Conservation (phyloP, 1,140 invertebrate species). For the Caenorhabditis inopinata region DNA sequence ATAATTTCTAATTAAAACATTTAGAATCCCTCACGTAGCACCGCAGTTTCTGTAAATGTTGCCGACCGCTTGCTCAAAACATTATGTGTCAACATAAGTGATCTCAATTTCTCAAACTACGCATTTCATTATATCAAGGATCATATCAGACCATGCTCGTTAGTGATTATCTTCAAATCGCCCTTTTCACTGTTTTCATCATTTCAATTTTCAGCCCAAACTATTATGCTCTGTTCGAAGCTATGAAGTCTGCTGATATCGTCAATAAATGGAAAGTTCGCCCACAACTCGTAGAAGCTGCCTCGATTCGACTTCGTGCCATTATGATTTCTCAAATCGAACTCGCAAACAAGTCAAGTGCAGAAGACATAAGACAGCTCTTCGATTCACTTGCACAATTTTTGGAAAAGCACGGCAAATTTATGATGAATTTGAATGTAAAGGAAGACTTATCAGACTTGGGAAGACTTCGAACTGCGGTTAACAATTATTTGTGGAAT, state of each 20-base stretch:
- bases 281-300: not conserved
- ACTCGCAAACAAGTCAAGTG: not conserved
- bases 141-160: not conserved
- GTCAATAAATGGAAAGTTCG: not conserved
- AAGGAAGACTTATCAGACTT: not conserved
- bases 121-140: not conserved
- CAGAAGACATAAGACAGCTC: not conserved
- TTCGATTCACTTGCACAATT: not conserved
- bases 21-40: not conserved
- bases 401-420: not conserved
- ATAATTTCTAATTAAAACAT: not conserved
- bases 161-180: not conserved
- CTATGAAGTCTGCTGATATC: not conserved
- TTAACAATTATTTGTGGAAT: not conserved
- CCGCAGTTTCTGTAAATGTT: not conserved
- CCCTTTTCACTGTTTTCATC: not conserved
- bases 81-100: not conserved
- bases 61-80: not conserved
- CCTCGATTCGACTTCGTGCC: not conserved
- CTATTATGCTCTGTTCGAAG: not conserved
- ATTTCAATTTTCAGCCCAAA: not conserved
- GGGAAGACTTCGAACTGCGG: not conserved
- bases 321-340: not conserved
- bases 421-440: not conserved
- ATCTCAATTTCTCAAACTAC: slow-evolving; percentile 1